Base-by-base conservation (phyloP, 35 echinoderm and acorn worm species). In the Strongylocentrotus purpuratus region DNA sequence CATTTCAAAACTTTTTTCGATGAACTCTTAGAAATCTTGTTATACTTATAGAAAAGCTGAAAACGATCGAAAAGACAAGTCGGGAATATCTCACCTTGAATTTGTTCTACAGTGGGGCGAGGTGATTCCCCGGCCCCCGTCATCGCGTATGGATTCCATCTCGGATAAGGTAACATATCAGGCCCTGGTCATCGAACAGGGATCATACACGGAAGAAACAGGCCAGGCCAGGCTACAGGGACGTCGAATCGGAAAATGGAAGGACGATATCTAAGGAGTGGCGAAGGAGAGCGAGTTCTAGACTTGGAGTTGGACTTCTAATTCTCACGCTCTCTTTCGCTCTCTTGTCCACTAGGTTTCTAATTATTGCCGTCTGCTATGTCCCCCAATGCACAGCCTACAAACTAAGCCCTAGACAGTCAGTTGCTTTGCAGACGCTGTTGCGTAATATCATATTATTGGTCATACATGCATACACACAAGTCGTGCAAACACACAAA, bases 391-490 rank as follows among this genome's bases (percentile, higher is more conserved):
- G 25, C 91, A 4, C 0, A 15, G 87, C 25, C 33, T 17, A 59
- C 33, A 13, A 28, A 45, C 32, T 7, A 89, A 45, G 12, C 87
- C 87, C 32, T 89, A 47, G n/a, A 93, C 91, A 89, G 87, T 31
- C 41, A 33, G 35, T 41, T 41, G 35, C 35, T 41, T 41, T 41
- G 35, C 91, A 93, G 91, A 93, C 91, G 48, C 91, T 93, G 91
- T 93, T 93, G 91, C 91, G 91, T 93, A 93, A 93, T 93, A 47
- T 17, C 48, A 46, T 28, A 93, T 93, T 93, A 93, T 58, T 93
- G 91, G 91, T 93, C 91, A 93, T 93, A 93, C 91, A 93, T 93
- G 31, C 91, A 93, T 93, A 93, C 91, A 92, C 91, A 93, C 91
- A 93, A 46, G 0, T 46, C 87, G 20, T 89, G 45, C 91, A 93